Conservation (phyloP, 2,888 invertebrate genomes). For the Acanthopleura granulata region DNA sequence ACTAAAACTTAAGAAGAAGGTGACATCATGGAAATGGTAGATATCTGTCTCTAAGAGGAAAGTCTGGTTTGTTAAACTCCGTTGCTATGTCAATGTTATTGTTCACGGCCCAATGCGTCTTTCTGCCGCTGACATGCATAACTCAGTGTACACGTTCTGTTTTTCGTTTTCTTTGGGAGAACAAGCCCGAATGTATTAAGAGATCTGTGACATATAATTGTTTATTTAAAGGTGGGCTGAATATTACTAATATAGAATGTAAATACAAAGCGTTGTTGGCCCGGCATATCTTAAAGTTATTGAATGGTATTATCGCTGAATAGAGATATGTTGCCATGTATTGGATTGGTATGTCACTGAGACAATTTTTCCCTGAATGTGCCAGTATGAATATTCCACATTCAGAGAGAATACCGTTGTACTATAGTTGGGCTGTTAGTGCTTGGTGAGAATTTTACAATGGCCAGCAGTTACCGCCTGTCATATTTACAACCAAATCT, state of each 20-base stretch:
- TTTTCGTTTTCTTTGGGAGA: conserved; percentile 11
- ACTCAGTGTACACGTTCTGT: not conserved
- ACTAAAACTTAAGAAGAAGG: not conserved
- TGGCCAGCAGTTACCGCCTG: conserved; percentile 3
- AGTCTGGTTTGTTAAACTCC: not conserved
- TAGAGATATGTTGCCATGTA: conserved; percentile 5
- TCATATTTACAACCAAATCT: not conserved
- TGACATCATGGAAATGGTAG: conserved; percentile 13
- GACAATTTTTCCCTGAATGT: not conserved
- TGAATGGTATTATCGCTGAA: not conserved
- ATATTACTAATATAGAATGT: not conserved
- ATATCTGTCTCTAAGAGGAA: conserved; percentile 6
- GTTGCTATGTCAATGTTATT: not conserved
- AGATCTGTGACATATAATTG: not conserved
- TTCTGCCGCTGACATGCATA: not conserved
- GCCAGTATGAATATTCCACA: conserved; percentile 10
- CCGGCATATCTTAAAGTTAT: not conserved
- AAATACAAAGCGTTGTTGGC: not conserved
- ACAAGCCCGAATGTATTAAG: conserved; percentile 11
- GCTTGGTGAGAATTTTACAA: not conserved
- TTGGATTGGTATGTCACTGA: conserved; percentile 16
- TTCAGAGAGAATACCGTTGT: not conserved
- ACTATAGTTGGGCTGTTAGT: not conserved
- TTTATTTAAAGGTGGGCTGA: not conserved
- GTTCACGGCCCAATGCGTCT: conserved; percentile 5